Base-by-base conservation (phyloP, 2,113 vertebrate species). In the Gavia stellata region DNA sequence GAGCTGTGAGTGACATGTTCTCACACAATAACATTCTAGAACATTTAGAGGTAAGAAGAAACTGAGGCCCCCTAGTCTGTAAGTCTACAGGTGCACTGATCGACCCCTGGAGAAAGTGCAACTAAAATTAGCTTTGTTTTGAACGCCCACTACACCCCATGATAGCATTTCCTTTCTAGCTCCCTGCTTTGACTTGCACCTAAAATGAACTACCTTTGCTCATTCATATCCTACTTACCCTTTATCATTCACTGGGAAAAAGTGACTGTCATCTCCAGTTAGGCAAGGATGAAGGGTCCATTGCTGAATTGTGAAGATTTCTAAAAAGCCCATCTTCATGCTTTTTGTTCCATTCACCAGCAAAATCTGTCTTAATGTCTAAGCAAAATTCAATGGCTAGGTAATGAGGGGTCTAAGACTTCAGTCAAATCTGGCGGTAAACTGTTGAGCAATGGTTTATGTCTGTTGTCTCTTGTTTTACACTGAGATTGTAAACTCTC, bases 281-380 rank as follows among this genome's bases (percentile, higher is more conserved):
- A 24, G 23, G 3, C 24, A 63, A 50, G 26, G 26, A 55, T 62
- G 10, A 83, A 71, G 6, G 4, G 16, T 73, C n/a, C 15, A 15
- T 38, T 66, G 6, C 34, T 58, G 42, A 78, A 0, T 7, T 78
- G 20, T 59, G 26, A 88, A 78, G 9, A 28, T 50, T 75, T 62
- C 1, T 0, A 62, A 80, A 66, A 47, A 52, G 28, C 0, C 2
- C 0, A 3, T 49, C 17, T 73, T 59, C 7, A 16, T 72, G 12
- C 3, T 7, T 80, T 87, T 63, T 56, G 9, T 38, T 82, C 16
- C 38, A 6, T 53, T 91, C 13, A 42, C 34, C 28, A 59, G 10
- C 13, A 68, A 89, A 53, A 7, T 67, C n/a, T 66, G 14, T 31
- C 20, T 36, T 74, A 42, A 36, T 21, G 2, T 72, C 52, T 92